Conservation (phyloP, 2,797 vertebrate genomes). For the Tokudaia tokunoshimensis region DNA sequence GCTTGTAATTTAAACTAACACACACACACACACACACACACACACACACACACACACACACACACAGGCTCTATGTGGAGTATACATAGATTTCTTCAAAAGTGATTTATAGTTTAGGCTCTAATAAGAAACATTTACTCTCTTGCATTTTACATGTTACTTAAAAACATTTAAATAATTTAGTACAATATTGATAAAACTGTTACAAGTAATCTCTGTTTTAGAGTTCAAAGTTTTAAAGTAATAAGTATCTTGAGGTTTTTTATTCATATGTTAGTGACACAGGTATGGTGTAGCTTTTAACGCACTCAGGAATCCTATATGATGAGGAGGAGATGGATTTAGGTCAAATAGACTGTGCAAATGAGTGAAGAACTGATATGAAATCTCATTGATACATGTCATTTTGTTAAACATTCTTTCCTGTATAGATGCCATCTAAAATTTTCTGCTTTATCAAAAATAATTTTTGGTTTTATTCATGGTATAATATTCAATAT, state of each 20-base stretch:
- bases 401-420: background rate
- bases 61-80: background rate
- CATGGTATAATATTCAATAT: constrained; percentile 11
- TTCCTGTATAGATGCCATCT: background rate
- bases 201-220: background rate
- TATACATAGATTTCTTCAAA: constrained; percentile 81
- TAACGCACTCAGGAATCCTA: background rate
- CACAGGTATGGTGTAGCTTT: background rate
- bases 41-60: no score
- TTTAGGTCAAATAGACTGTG: constrained; percentile 1
- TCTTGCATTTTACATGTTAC: constrained; percentile 62
- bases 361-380: background rate
- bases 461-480: background rate
- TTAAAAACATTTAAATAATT: constrained; percentile 71
- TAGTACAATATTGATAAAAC: constrained; percentile 45
- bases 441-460: background rate
- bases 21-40: background rate
- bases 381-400: background rate
- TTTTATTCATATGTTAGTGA: constrained; percentile 9
- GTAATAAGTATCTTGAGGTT: background rate
- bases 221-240: constrained; percentile 19
- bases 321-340: background rate
- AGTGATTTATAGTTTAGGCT: constrained; percentile 85
- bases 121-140: constrained; percentile 75
- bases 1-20: background rate